Evolutionary conservation across 1,140 invertebrate genomes (phyloP).

Genomic region (Pseudomyrmex flavicornis): DNA sequence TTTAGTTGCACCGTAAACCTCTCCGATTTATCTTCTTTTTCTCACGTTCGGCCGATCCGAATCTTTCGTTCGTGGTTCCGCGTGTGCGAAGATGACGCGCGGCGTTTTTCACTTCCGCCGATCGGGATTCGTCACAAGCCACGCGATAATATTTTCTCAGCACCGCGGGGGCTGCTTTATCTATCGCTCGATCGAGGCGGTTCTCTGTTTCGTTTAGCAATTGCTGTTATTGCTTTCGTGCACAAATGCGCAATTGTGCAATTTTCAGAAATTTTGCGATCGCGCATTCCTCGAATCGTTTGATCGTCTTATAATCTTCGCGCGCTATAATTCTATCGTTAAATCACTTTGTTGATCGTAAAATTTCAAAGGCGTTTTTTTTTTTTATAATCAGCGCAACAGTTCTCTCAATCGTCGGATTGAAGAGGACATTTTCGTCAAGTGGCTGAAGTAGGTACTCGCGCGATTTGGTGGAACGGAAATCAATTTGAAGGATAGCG

Average conservation of each 20-base stretch:
- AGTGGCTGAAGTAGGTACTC: slow-evolving; percentile 19
- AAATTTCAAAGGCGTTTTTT: slow-evolving; percentile 23
- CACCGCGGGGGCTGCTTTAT: background rate
- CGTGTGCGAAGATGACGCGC: too few species aligned
- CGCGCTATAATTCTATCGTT: too few species aligned
- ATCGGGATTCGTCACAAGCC: slow-evolving; percentile 40
- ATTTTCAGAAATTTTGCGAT: background rate
- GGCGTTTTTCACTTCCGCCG: background rate
- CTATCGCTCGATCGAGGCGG: background rate
- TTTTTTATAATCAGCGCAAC: slow-evolving; percentile 1
- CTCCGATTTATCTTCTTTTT: slow-evolving; percentile 37
- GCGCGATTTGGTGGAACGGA: slow-evolving; percentile 1
- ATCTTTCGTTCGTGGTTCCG: background rate
- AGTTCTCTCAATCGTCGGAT: slow-evolving; percentile 19
- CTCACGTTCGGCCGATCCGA: slow-evolving; percentile 3
- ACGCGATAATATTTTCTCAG: slow-evolving; percentile 48
- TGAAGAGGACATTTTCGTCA: slow-evolving; percentile 17
- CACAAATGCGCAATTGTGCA: slow-evolving; percentile 5
- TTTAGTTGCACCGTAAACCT: slow-evolving; percentile 62
- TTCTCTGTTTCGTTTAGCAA: slow-evolving; percentile 16
- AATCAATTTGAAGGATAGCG: background rate
- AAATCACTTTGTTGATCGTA: background rate
- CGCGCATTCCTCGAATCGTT: background rate
- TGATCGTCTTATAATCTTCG: background rate
- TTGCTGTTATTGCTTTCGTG: background rate